These are phyloP conservation scores for Sebastes fasciatus DNA, from an alignment of 2,113 vertebrate species.

Conservation along the genomic window DNA sequence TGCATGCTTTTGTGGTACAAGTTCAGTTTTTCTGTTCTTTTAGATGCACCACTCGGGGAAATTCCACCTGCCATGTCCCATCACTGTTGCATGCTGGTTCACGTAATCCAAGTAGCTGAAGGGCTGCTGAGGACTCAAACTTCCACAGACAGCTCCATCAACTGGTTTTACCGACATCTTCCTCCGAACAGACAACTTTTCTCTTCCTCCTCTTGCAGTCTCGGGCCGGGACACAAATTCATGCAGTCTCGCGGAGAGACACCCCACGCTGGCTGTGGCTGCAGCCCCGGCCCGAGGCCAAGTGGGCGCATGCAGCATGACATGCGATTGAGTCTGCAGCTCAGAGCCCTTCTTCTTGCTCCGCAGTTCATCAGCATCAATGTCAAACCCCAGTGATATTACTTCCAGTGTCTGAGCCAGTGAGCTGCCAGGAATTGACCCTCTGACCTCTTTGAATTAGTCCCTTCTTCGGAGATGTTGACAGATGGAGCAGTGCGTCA, in stretches of 20 bases:
- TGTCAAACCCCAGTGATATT: slow-evolving; percentile 60
- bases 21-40: slow-evolving; percentile 9
- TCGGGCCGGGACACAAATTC: slow-evolving; percentile 39
- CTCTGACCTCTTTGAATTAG: slow-evolving; percentile 40
- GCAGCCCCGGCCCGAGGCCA: slow-evolving; percentile 33
- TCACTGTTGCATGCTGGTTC: slow-evolving; percentile 80
- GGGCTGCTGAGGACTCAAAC: slow-evolving; percentile 78
- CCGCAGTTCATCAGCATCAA: slow-evolving; percentile 68
- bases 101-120: slow-evolving; percentile 79
- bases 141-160: slow-evolving; percentile 75
- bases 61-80: slow-evolving; percentile 78
- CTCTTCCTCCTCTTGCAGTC: slow-evolving; percentile 18
- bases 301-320: slow-evolving; percentile 47
- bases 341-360: slow-evolving; percentile 45
- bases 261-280: slow-evolving; percentile 39
- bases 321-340: slow-evolving; percentile 50
- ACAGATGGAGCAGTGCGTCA: not conserved
- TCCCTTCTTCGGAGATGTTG: slow-evolving; percentile 33
- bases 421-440: slow-evolving; percentile 57
- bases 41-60: slow-evolving; percentile 18
- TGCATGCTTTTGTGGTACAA: slow-evolving; percentile 2
- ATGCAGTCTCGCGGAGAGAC: slow-evolving; percentile 32
- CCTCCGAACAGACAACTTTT: slow-evolving; percentile 19
- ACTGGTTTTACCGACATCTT: slow-evolving; percentile 39
- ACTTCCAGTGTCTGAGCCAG: slow-evolving; percentile 58